Conservation (phyloP, 2,888 invertebrate species). For the Xestoiulus laeticollis region DNA sequence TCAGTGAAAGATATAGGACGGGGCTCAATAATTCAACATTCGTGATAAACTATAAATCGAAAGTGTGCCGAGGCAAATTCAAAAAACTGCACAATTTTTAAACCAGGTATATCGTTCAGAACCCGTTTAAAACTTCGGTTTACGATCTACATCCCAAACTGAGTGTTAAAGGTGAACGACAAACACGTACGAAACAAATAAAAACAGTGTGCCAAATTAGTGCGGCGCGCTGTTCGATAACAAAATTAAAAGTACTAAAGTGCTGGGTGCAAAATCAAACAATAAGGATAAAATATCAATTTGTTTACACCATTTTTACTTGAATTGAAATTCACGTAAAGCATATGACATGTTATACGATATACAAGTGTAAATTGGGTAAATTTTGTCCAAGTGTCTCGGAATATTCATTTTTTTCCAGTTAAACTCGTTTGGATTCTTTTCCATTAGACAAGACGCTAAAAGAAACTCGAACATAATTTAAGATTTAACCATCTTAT, state of each 20-base stretch:
- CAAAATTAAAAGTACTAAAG: neutral
- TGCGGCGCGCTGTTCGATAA: neutral
- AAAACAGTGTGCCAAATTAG: neutral
- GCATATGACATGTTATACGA: neutral
- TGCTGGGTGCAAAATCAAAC: neutral
- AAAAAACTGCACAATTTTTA: neutral
- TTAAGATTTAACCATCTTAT: too few relatives aligned
- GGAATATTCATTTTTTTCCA: neutral
- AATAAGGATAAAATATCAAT: neutral
- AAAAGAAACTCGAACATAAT: too few relatives aligned
- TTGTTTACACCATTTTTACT: constrained; percentile 13
- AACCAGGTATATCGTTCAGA: neutral
- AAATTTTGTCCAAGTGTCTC: neutral
- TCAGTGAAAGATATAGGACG: too few relatives aligned
- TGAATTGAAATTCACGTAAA: neutral
- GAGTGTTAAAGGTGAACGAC: neutral
- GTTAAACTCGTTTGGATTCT: too few relatives aligned
- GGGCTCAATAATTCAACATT: too few relatives aligned
- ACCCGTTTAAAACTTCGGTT: neutral
- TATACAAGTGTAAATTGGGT: neutral
- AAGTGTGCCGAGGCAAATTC: neutral
- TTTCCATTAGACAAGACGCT: too few relatives aligned
- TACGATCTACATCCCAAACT: neutral
- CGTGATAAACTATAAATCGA: too few relatives aligned
- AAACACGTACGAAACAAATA: neutral